Base-by-base conservation (phyloP, 2,113 vertebrate species). In the Tragelaphus strepsiceros region DNA sequence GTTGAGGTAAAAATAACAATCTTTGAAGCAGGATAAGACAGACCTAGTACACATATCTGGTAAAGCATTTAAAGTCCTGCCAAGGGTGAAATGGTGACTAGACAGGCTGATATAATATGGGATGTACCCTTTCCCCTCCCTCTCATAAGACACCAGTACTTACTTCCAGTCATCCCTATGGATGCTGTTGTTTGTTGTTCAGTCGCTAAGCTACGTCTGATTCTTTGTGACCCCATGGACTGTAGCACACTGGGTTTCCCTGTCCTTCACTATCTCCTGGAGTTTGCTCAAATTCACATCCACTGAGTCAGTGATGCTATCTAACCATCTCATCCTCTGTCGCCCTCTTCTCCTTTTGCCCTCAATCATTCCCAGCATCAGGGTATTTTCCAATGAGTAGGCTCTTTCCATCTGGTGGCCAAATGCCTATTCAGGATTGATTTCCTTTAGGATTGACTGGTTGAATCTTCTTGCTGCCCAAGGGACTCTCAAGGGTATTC, bases 1-100 rank as follows among this genome's bases (percentile, higher is more conserved):
- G 17, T 2, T 32, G n/a, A 12, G 7, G 17, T 64, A 32, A 64
- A 32, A 83, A 77, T 88, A 58, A 62, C 49, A 12, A 39, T 83
- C 49, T 77, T 13, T 19, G 28, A 71, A 56, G n/a, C 61, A 15
- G 8, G 14, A 13, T 46, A 19, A 88, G 62, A 10, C 9, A 7
- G 7, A 61, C 3, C 43, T 62, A 8, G 0, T 14, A 5, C 2
- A n/a, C 32, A 22, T 1, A 16, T 62, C 46, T 26, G 24, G 54
- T 28, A 39, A 51, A 84, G 17, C 6, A 56, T 35, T 46, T 56
- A 59, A 51, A 58, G 39, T 21, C 26, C 6, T 74, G 16, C 17
- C 39, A 3, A 78, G n/a, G 49, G 24, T 7, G 19, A n/a, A 83
- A 51, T 21, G 26, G 53, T 46, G 12, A 8, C 15, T 43, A 26